Evolutionary conservation across 2,888 invertebrate species (phyloP), one percentile per base, ranked within the genome.

Genomic region (Lochmaea crataegi): DNA sequence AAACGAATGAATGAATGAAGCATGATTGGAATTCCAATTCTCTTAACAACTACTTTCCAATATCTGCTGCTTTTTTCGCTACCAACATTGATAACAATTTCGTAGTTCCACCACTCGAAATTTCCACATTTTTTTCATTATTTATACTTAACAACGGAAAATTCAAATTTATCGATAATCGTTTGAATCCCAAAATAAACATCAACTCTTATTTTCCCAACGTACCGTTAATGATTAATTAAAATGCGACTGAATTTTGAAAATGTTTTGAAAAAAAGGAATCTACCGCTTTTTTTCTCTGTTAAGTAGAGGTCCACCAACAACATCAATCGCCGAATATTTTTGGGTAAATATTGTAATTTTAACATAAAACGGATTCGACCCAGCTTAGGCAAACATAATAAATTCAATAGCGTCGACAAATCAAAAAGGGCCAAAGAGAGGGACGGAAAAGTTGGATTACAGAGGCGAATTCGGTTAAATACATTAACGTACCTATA

Each of bases 341-440:
- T 68, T 63, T 68, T 63, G 41, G 61, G 68, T 22, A 64, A 74
- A 74, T 74, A 74, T 74, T 71, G 68, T 74, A 71, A 74, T 71
- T 74, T 74, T 74, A 32, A 57, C 68, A 66, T 69, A 66, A 69
- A 66, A 65, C 69, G 72, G 64, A 72, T 69, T 69, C 70, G 66
- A 72, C 69, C 42, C 14, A 32, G 75, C 67, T 68, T 75, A 72
- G 65, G 66, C 75, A 75, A 75, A 75, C 75, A 75, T 70, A 70
- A 75, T 72, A 72, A 75, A 75, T 75, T 67, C 65, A 66, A 75
- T 72, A 75, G 72, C 74, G 71, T 56, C 67, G 74, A 71, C 71
- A 71, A 71, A 74, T 74, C 68, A 68, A 68, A 68, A 70, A 67
- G 60, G 72, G 63, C 45, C 53, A 32, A 16, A 22, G 48, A 5